Conservation (phyloP, 1,140 invertebrate species). For the Olivierus martensii region DNA sequence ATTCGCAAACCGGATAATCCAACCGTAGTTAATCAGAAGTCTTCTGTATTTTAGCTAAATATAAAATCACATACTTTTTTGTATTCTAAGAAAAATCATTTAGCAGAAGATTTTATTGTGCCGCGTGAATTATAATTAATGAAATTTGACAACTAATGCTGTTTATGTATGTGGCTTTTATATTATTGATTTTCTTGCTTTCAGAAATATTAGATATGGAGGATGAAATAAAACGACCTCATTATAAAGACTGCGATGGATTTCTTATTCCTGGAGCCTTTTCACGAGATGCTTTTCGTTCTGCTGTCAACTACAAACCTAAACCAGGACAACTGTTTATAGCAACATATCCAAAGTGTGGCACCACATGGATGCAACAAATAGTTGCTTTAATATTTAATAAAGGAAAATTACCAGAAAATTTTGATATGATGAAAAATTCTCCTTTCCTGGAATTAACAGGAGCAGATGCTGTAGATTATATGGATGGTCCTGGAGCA, state of each 20-base stretch:
- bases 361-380: constrained; percentile 19
- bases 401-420: constrained; percentile 3
- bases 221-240: too few relatives aligned
- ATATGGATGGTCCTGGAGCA: constrained; percentile 6
- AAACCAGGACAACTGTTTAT: constrained; percentile 14
- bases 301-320: constrained; percentile 11
- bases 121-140: too few relatives aligned
- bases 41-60: too few relatives aligned
- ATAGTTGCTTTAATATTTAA: constrained; percentile 11
- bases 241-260: neutral
- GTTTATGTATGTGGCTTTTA: too few relatives aligned
- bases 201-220: too few relatives aligned
- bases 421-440: constrained; percentile 2
- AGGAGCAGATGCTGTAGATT: constrained; percentile 10
- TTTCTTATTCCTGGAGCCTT: constrained; percentile 1
- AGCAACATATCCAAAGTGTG: constrained; percentile 19
- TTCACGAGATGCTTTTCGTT: constrained; percentile 9
- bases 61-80: too few relatives aligned
- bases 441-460: constrained; percentile 13
- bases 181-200: too few relatives aligned
- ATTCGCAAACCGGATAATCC: too few relatives aligned
- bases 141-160: too few relatives aligned
- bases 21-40: too few relatives aligned
- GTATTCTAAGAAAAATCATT: too few relatives aligned
- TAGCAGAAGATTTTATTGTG: too few relatives aligned